Conservation (phyloP, 1,140 invertebrate genomes). For the Tyrophagus putrescentiae region DNA sequence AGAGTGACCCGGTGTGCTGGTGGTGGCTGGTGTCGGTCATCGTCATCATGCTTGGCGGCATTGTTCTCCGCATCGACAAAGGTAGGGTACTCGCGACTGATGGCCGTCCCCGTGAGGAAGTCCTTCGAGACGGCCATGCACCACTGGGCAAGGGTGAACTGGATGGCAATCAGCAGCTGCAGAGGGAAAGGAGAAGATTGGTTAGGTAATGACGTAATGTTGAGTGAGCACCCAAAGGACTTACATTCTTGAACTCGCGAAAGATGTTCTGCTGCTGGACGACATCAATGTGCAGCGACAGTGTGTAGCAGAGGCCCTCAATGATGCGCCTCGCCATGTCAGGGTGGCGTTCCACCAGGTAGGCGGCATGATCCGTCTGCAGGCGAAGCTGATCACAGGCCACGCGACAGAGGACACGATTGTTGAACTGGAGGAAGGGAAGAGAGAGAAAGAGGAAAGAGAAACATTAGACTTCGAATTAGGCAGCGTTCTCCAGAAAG, state of each 20-base stretch:
- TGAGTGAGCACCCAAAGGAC: not conserved
- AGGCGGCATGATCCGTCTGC: slow-evolving; percentile 59
- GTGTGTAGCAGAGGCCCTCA: slow-evolving; percentile 38
- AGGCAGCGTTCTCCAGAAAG: too few species aligned
- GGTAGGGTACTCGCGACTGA: not conserved
- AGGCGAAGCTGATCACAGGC: slow-evolving; percentile 66
- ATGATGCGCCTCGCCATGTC: slow-evolving; percentile 57
- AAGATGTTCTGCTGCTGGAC: slow-evolving; percentile 9
- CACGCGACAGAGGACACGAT: slow-evolving; percentile 67
- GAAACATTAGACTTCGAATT: not conserved
- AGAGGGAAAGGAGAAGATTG: slow-evolving; percentile 7
- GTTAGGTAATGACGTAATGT: not conserved
- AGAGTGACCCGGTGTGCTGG: not conserved
- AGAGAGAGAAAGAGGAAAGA: not conserved
- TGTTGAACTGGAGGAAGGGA: slow-evolving; percentile 52
- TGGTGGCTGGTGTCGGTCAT: not conserved
- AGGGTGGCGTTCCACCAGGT: slow-evolving; percentile 56
- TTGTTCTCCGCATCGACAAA: slow-evolving; percentile 4
- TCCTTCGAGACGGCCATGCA: slow-evolving; percentile 55
- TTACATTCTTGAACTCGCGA: slow-evolving; percentile 21
- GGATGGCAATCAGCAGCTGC: slow-evolving; percentile 57
- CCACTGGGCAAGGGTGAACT: slow-evolving; percentile 83
- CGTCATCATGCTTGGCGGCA: not conserved
- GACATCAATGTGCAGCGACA: slow-evolving; percentile 6
- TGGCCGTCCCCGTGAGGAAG: slow-evolving; percentile 34